phyloP scores from a whole-genome alignment of 2,113 vertebrate genomes.

The Oriolus oriolus region DNA sequence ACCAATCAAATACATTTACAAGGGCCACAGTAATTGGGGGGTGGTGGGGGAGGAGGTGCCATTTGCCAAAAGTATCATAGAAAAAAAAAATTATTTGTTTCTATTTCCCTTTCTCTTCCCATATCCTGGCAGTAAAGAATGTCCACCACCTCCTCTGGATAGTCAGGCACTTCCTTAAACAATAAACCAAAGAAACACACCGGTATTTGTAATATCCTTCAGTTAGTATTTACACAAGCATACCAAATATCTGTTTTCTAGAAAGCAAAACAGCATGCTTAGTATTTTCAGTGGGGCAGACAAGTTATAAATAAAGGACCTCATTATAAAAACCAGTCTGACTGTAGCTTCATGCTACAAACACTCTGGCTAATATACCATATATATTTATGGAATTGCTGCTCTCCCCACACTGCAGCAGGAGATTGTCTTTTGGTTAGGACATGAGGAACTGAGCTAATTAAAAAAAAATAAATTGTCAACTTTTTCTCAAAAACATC shows the following conservation, averaged over 20 bases:
- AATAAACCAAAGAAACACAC: not conserved
- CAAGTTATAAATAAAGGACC: not conserved
- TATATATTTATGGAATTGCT: not conserved
- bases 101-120: not conserved
- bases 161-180: not conserved
- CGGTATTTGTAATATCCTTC: not conserved
- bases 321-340: not conserved
- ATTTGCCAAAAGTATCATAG: not conserved
- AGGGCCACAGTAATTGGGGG: not conserved
- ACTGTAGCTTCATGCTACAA: not conserved
- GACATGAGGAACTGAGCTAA: not conserved
- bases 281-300: not conserved
- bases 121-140: not conserved
- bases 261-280: not conserved
- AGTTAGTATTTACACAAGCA: not conserved
- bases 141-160: not conserved
- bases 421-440: not conserved
- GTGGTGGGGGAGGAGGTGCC: rapidly evolving
- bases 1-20: not conserved
- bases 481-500: not conserved
- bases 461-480: not conserved
- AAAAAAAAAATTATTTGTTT: not conserved
- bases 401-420: not conserved
- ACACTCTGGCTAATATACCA: not conserved
- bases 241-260: not conserved